phyloP scores from a whole-genome alignment of 2,113 vertebrate genomes.

The Pelobates fuscus region DNA sequence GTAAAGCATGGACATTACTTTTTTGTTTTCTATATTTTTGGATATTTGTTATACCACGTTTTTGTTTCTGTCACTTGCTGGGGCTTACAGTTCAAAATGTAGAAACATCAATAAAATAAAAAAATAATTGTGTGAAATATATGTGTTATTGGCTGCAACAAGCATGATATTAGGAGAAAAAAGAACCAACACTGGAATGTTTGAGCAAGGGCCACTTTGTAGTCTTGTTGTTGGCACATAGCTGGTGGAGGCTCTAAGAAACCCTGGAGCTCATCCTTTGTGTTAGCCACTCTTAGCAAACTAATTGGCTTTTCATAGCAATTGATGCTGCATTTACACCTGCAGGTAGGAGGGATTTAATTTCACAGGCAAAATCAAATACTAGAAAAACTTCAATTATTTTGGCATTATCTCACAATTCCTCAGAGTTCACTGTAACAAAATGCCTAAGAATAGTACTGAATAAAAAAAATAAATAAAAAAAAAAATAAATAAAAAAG shows the following conservation, averaged over 20 bases:
- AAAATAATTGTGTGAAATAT: conserved; percentile 7
- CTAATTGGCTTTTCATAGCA: conserved; percentile 53
- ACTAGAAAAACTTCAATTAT: conserved; percentile 51
- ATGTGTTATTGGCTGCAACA: conserved; percentile 38
- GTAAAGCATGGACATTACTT: too few species aligned
- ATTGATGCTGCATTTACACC: conserved; percentile 51
- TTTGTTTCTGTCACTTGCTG: too few species aligned
- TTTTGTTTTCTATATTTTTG: too few species aligned
- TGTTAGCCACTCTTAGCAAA: conserved; percentile 30
- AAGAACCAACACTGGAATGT: conserved; percentile 36
- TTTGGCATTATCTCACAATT: conserved; percentile 50
- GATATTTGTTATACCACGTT: too few species aligned
- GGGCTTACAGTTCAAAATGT: too few species aligned
- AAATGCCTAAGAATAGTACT: conserved; percentile 15
- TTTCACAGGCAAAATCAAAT: conserved; percentile 43
- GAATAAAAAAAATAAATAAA: background rate
- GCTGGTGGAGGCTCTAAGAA: conserved; percentile 42
- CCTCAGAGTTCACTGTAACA: conserved; percentile 37
- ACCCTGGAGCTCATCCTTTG: conserved; percentile 22
- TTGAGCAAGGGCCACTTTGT: conserved; percentile 41
- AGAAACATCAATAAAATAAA: background rate
- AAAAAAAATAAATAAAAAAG: conserved; percentile 4
- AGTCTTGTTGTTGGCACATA: conserved; percentile 33
- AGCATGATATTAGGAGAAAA: conserved; percentile 32
- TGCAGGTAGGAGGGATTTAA: conserved; percentile 49